Conservation (phyloP, 2,113 vertebrate species). For the Phalacrocorax brasilianus region DNA sequence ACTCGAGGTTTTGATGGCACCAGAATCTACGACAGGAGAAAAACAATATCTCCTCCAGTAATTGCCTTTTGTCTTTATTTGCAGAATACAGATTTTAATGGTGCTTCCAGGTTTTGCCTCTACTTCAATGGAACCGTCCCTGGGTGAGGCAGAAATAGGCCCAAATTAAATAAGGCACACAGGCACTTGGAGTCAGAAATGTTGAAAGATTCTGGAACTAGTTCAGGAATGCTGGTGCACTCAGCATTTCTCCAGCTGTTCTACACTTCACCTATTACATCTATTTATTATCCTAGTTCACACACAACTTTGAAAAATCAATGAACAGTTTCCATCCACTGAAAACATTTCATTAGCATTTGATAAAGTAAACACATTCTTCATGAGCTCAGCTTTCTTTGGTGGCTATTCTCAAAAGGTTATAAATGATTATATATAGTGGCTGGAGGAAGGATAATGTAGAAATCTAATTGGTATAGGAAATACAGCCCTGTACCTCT, state of each 20-base stretch:
- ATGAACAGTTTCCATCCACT: background rate
- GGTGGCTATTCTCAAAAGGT: background rate
- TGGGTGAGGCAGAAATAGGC: background rate
- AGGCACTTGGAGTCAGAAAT: background rate
- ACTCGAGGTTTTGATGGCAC: background rate
- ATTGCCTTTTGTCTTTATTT: background rate
- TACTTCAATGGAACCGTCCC: background rate
- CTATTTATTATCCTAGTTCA: background rate
- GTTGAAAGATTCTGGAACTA: background rate
- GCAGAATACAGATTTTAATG: background rate
- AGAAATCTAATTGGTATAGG: background rate
- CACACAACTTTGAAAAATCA: constrained; percentile 17
- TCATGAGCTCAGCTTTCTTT: background rate
- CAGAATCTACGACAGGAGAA: background rate
- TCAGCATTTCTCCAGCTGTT: background rate
- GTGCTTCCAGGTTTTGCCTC: background rate
- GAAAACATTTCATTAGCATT: constrained; percentile 7
- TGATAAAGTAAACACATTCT: constrained; percentile 1
- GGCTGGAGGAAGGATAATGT: background rate
- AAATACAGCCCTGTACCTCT: background rate
- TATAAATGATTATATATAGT: background rate
- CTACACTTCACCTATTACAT: background rate
- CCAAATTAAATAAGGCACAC: background rate
- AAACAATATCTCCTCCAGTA: background rate
- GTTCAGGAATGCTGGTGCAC: background rate